phyloP scores from a whole-genome alignment of 2,888 invertebrate species.

The Globia sparganii region DNA sequence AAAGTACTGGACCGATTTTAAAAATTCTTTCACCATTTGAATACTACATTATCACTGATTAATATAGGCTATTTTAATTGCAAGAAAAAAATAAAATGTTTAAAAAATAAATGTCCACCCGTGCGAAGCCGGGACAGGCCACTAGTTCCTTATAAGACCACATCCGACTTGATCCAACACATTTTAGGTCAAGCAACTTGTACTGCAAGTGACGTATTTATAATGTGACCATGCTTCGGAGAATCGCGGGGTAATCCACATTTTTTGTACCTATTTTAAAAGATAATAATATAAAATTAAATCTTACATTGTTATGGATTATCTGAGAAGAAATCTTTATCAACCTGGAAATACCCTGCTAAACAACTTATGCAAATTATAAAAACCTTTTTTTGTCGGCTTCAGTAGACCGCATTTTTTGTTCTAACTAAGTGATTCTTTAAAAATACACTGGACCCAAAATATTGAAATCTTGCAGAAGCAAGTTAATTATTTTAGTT shows the following conservation, averaged over 20 bases:
- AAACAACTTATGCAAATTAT: conserved; percentile 9
- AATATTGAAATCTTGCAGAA: neutral
- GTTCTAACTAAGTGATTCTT: neutral
- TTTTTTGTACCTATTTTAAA: conserved; percentile 15
- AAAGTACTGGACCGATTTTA: no score
- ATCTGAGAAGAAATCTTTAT: neutral
- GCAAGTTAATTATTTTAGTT: neutral
- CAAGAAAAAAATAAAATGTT: no score
- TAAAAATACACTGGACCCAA: neutral
- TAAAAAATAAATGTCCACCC: no score
- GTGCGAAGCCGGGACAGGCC: no score
- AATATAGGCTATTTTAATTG: no score
- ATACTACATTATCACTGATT: no score
- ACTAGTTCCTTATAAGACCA: neutral
- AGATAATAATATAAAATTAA: neutral
- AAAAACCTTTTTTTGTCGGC: neutral
- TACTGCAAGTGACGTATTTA: conserved; percentile 9
- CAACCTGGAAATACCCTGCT: conserved; percentile 28
- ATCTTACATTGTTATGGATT: neutral
- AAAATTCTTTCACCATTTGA: no score
- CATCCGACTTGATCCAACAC: conserved; percentile 3
- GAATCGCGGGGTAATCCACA: conserved; percentile 15
- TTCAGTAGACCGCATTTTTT: conserved; percentile 14
- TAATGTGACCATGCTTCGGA: conserved; percentile 21
- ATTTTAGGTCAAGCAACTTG: conserved; percentile 40